A percentile compares a stretch with the other conserved stretches of the same genome.
These are phyloP conservation scores for Theocolax elegans DNA, from an alignment of 1,140 invertebrate species.

Conservation along the genomic window DNA sequence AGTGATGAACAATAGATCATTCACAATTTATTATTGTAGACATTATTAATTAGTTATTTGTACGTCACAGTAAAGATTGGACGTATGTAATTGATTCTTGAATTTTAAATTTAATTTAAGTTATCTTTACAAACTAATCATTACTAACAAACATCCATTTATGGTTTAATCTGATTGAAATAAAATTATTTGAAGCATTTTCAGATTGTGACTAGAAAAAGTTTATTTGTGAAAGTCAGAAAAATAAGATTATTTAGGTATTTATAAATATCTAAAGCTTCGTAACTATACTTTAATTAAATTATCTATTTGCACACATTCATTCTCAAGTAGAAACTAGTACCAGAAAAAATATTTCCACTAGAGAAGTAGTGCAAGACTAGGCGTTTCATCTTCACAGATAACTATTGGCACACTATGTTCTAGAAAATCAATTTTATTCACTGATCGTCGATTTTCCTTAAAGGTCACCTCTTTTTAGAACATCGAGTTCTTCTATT, in stretches of 20 bases:
- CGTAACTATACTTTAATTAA: background rate
- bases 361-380: conserved; percentile 4
- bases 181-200: conserved; percentile 3
- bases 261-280: conserved; percentile 28
- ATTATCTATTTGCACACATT: background rate
- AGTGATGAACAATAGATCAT: no score
- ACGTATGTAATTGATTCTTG: conserved; percentile 27
- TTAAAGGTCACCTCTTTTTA: background rate
- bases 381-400: background rate
- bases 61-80: conserved; percentile 30
- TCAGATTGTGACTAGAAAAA: conserved; percentile 13
- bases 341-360: background rate
- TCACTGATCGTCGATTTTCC: background rate
- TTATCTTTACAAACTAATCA: conserved; percentile 22
- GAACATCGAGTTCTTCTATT: background rate
- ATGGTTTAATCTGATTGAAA: conserved; percentile 18
- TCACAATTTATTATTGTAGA: conserved; percentile 16
- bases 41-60: background rate
- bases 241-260: conserved; percentile 26
- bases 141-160: conserved; percentile 24
- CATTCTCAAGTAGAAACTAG: background rate
- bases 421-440: conserved; percentile 10
- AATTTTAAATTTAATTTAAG: background rate
- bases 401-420: conserved; percentile 26
- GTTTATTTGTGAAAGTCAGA: background rate